These are phyloP conservation scores for Drosophila sturtevanti DNA, from an alignment of 1,140 invertebrate species.

Conservation along the genomic window DNA sequence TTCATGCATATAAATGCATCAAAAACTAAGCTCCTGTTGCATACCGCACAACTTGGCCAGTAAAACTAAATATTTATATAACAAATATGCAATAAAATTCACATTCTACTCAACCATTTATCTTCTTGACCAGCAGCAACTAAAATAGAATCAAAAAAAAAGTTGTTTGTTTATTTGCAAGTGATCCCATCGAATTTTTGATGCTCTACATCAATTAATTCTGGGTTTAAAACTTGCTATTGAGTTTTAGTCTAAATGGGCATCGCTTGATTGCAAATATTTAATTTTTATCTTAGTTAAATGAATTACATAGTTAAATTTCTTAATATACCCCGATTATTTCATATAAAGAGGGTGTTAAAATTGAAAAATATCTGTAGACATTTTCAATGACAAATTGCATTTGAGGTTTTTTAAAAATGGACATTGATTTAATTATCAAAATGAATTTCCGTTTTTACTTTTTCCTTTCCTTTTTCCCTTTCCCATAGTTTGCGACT, in stretches of 20 bases:
- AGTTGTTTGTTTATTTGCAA: no score
- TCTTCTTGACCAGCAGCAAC: slow-evolving; percentile 1
- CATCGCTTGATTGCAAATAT: no score
- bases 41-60: slow-evolving; percentile 10
- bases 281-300: neutral
- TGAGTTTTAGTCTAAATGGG: neutral
- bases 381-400: slow-evolving; percentile 49
- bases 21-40: slow-evolving; percentile 36
- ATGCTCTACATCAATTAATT: neutral
- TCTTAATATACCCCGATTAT: neutral
- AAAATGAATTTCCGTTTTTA: slow-evolving; percentile 43
- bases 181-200: no score
- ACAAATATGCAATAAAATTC: slow-evolving; percentile 54
- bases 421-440: slow-evolving; percentile 66
- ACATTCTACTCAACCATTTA: slow-evolving; percentile 5
- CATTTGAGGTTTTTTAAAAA: slow-evolving; percentile 51
- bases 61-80: slow-evolving; percentile 52
- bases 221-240: no score
- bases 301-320: no score
- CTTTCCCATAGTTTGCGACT: neutral
- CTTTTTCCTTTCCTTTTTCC: neutral
- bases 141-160: neutral
- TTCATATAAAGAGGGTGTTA: neutral
- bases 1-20: slow-evolving; percentile 26
- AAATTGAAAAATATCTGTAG: slow-evolving; percentile 15